phyloP scores from a whole-genome alignment of 2,888 invertebrate genomes.

The Platycnemis pennipes region DNA sequence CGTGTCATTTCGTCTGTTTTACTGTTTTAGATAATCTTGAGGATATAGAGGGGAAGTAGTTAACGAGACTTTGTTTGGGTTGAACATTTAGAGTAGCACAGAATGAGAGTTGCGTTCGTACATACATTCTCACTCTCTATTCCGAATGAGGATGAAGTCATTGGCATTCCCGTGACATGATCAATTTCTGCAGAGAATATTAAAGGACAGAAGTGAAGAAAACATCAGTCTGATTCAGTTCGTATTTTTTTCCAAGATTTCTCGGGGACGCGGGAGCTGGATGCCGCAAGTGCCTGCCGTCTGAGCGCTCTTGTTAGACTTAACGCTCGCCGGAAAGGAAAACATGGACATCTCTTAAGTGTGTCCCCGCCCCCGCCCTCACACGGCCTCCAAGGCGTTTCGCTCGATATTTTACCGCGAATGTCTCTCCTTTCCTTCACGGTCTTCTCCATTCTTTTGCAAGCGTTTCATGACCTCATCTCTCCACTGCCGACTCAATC shows the following conservation, averaged over 20 bases:
- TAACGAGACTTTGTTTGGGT: background rate
- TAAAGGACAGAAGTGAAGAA: background rate
- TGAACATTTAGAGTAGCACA: background rate
- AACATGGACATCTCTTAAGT: constrained; percentile 26
- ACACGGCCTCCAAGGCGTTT: background rate
- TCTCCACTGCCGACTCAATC: background rate
- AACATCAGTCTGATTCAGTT: background rate
- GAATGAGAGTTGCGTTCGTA: background rate
- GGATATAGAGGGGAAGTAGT: background rate
- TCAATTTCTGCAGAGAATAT: background rate
- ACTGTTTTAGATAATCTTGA: background rate
- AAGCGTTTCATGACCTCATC: constrained; percentile 36
- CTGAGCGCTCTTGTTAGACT: constrained; percentile 27
- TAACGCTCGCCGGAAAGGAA: constrained; percentile 18
- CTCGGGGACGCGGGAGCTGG: background rate
- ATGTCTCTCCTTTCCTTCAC: background rate
- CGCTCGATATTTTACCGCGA: constrained; percentile 12
- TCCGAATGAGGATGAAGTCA: background rate
- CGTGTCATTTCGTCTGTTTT: background rate
- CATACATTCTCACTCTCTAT: background rate
- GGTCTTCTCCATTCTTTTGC: background rate
- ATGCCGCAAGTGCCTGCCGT: background rate
- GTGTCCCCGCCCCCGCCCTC: background rate
- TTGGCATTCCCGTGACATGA: background rate
- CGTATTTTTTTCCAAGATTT: background rate